Evolutionary conservation across 1,140 invertebrate genomes (phyloP), one percentile per base, ranked within the genome.

Genomic region (Drosophila bipectinata): DNA sequence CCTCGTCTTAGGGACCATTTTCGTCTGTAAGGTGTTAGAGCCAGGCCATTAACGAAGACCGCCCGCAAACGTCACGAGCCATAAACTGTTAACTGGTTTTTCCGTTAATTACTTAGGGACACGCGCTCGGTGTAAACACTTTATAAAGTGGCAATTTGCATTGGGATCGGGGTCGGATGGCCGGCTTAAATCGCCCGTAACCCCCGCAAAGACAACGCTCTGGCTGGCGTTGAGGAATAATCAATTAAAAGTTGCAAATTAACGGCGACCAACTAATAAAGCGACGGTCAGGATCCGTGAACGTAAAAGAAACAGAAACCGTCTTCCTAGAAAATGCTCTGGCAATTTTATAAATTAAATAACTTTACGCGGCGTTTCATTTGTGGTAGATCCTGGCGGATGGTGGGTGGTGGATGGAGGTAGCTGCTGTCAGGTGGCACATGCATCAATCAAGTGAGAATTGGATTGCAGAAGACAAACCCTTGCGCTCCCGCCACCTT

Each of bases 191-290:
- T 34, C 39, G 39, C 45, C 24, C 15, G 21, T 18, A 32, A 51
- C 39, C 61, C 24, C 15, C 47, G 34, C 15, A 24, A 48, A 49
- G 18, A 63, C 69, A 48, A 32, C 30, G 32, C 9, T 9, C 8
- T 34, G 37, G 15, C 41, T 18, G n/a, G 47, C 44, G 37, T 58
- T 41, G 9, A 51, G 63, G 72, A 79, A 89, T 88, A 88, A 88
- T 88, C 84, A 88, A 88, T 88, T 88, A 88, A 88, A 88, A 88
- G 76, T 89, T 77, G 72, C 72, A 83, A 88, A 88, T 87, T 83
- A 87, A 82, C 63, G 71, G 45, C 49, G 44, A 59, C 60, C 58
- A 76, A 84, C 76, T 79, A 83, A 84, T 83, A 84, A 68, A 78
- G 57, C 21, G 56, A 39, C 32, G 26, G 41, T 52, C 60, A 66